Base-by-base conservation (phyloP, 2,888 invertebrate species). In the Brassicogethes aeneus region DNA sequence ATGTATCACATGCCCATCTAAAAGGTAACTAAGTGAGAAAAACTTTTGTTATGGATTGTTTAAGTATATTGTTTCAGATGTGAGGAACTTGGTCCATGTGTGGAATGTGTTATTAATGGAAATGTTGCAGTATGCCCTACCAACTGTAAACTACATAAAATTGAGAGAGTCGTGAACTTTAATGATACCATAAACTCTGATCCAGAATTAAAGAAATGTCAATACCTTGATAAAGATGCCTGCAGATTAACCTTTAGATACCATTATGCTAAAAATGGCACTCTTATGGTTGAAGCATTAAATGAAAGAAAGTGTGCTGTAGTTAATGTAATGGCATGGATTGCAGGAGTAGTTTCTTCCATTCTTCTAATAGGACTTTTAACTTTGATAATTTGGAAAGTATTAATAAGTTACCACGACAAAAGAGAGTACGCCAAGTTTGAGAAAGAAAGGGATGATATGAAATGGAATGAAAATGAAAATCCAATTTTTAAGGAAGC, bases 401-500 rank as follows among this genome's bases (percentile, higher is more conserved):
- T 83, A 33, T 57, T 81, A 23, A 84, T 85, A 0, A 75, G 77
- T 15, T 71, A 82, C 29, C 81, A 85, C 43, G 90, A 92, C 61
- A 71, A 79, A 29, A 69, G 77, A 16, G 90, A 92, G 62, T 89
- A 77, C 60, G 78, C 79, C 13, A 78, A 76, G 52, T 90, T 91
- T 65, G 76, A 82, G 57, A 75, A 78, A 39, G 81, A 85, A 55
- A 66, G 78, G 36, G 68, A 73, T 37, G 71, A 71, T 65, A 80
- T 84, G 1, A 80, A 81, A 54, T 87, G 85, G 79, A 78, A 82
- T 54, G 74, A 78, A 45, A 81, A 80, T 37, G 82, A 82, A 52
- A 91, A 90, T 71, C 90, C 90, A 0, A 72, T 89, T n/a, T 91
- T 85, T 68, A 83, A 79, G 57, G 76, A 79, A 41, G 84, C 89